These are phyloP conservation scores for Caloenas nicobarica DNA, from an alignment of 2,113 vertebrate species.

Conservation along the genomic window DNA sequence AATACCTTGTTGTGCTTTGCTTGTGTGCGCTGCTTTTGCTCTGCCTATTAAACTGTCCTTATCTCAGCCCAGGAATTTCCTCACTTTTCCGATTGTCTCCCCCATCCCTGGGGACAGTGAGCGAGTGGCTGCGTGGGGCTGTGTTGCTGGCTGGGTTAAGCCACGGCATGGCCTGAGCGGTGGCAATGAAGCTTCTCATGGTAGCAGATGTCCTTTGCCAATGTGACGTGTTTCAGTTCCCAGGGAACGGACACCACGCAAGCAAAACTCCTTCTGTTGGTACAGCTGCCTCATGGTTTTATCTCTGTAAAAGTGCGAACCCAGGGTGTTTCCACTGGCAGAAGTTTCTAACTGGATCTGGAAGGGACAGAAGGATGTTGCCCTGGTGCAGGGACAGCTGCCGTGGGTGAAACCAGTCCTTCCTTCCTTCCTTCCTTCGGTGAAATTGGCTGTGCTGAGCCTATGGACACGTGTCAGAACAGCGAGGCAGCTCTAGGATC, in stretches of 20 bases:
- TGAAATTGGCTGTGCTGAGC: neutral
- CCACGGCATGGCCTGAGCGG: neutral
- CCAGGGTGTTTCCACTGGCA: neutral
- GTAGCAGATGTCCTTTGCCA: neutral
- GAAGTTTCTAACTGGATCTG: neutral
- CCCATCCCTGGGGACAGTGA: too few relatives aligned
- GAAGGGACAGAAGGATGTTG: neutral
- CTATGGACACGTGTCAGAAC: conserved; percentile 28
- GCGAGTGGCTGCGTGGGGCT: too few relatives aligned
- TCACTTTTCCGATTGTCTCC: too few relatives aligned
- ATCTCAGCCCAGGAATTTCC: too few relatives aligned
- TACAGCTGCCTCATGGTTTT: neutral
- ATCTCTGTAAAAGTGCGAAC: neutral
- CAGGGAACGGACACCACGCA: neutral
- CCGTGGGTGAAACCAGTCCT: neutral
- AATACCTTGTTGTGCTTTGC: too few relatives aligned
- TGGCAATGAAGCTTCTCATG: neutral
- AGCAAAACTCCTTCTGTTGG: neutral
- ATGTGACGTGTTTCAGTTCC: neutral
- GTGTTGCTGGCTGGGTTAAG: too few relatives aligned
- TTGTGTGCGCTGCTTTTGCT: too few relatives aligned
- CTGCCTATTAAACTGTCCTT: too few relatives aligned
- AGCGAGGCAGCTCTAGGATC: neutral
- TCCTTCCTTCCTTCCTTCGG: neutral
- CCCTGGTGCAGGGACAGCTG: neutral